Conservation (phyloP, 2,797 vertebrate species). For the Sternarchorhynchus goeldii region DNA sequence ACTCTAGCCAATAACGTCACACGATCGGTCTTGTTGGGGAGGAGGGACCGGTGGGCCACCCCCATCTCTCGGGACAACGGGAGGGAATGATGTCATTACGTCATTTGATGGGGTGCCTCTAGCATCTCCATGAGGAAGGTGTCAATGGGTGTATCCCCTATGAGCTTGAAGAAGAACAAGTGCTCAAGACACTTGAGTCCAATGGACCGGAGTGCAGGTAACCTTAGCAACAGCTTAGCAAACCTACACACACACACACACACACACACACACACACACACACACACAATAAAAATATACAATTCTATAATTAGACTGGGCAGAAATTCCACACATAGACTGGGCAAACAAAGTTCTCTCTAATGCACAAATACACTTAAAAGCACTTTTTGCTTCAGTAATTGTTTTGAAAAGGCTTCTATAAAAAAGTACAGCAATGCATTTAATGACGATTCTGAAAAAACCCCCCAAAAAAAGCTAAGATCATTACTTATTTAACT, state of each 20-base stretch:
- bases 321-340: background rate
- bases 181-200: conserved; percentile 99
- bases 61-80: conserved; percentile 29
- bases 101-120: conserved; percentile 97
- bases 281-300: conserved; percentile 2
- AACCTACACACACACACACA: conserved; percentile 77
- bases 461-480: no score
- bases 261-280: conserved; percentile 36
- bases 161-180: conserved; percentile 99
- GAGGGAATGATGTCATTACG: conserved; percentile 75
- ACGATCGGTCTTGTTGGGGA: conserved; percentile 59
- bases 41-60: conserved; percentile 32
- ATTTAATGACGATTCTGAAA: background rate
- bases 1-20: conserved; percentile 57
- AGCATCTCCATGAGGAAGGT: conserved; percentile 99
- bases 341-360: no score
- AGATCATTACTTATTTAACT: conserved; percentile 26
- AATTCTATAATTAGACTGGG: background rate
- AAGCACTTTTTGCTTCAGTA: background rate
- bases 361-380: background rate
- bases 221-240: conserved; percentile 92
- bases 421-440: conserved; percentile 17
- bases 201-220: conserved; percentile 95
- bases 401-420: background rate
- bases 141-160: conserved; percentile 98